phyloP scores from a whole-genome alignment of 2,888 invertebrate genomes.

The Sclerodermus sp. region DNA sequence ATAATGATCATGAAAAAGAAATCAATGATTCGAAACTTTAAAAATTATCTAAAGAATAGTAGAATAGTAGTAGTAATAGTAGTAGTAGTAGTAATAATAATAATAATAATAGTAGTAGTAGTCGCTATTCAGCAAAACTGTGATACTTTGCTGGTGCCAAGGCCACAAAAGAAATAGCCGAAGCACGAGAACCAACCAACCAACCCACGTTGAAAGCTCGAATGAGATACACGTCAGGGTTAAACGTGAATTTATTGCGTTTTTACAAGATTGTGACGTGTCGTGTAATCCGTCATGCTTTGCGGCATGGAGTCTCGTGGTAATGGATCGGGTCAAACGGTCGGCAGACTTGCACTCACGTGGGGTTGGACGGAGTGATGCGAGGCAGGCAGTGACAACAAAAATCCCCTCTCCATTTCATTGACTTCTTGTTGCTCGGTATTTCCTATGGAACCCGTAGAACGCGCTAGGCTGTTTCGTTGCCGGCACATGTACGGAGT shows the following conservation, averaged over 20 bases:
- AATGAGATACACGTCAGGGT: background rate
- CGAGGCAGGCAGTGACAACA: conserved; percentile 47
- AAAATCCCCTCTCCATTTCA: conserved; percentile 55
- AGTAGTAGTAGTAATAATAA: no score
- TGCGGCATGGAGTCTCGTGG: no score
- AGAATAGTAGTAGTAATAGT: background rate
- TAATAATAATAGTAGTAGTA: no score
- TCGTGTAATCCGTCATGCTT: conserved; percentile 18
- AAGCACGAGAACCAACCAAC: conserved; percentile 4
- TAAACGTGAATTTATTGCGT: conserved; percentile 25
- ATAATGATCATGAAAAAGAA: background rate
- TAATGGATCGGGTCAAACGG: conserved; percentile 31
- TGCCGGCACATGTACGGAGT: conserved; percentile 83
- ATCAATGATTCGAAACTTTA: conserved; percentile 1
- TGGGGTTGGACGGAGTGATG: conserved; percentile 46
- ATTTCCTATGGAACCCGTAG: conserved; percentile 40
- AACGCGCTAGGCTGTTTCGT: conserved; percentile 68
- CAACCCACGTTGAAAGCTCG: conserved; percentile 8
- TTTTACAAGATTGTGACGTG: conserved; percentile 35
- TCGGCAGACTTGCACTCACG: conserved; percentile 32
- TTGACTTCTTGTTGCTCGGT: conserved; percentile 52
- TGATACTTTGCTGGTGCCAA: no score
- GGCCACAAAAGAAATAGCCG: background rate
- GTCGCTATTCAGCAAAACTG: no score
- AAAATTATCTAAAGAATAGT: background rate